Conservation (phyloP, 2,113 vertebrate species). For the Epinephelus moara region DNA sequence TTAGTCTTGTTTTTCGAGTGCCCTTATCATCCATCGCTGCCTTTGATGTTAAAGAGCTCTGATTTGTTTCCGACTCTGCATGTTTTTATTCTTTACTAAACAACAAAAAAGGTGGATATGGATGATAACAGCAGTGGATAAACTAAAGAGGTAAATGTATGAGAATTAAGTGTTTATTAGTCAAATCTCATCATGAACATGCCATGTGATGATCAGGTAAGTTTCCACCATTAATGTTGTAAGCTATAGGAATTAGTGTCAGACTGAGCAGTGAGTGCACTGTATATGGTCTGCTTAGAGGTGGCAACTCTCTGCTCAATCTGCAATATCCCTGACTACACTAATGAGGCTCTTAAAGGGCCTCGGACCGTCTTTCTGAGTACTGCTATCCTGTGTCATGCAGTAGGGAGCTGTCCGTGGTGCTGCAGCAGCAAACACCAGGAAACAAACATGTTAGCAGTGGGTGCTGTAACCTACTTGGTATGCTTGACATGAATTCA, state of each 20-base stretch:
- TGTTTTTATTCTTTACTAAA: not conserved
- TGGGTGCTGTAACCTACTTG: slow-evolving; percentile 13
- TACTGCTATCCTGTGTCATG: slow-evolving; percentile 14
- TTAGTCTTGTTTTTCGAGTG: not conserved
- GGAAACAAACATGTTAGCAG: slow-evolving; percentile 20
- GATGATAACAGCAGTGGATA: slow-evolving; percentile 1
- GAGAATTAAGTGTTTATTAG: not conserved
- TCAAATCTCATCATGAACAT: not conserved
- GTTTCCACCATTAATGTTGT: not conserved
- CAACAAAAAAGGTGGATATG: not conserved
- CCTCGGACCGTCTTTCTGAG: not conserved
- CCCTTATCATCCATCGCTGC: not conserved
- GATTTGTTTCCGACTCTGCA: not conserved
- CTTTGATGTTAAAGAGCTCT: not conserved
- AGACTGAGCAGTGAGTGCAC: slow-evolving; percentile 24
- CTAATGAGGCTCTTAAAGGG: slow-evolving; percentile 44
- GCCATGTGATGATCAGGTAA: not conserved
- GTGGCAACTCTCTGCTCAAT: slow-evolving; percentile 15
- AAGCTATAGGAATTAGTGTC: slow-evolving; percentile 13
- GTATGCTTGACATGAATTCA: slow-evolving; percentile 22
- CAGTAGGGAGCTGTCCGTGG: slow-evolving; percentile 61
- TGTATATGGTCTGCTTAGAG: slow-evolving; percentile 2
- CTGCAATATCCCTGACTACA: slow-evolving; percentile 16
- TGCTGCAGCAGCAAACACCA: slow-evolving; percentile 32
- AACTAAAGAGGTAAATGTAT: not conserved